These are phyloP conservation scores for Cecidostiba fungosa DNA, from an alignment of 2,888 invertebrate genomes.

Conservation along the genomic window DNA sequence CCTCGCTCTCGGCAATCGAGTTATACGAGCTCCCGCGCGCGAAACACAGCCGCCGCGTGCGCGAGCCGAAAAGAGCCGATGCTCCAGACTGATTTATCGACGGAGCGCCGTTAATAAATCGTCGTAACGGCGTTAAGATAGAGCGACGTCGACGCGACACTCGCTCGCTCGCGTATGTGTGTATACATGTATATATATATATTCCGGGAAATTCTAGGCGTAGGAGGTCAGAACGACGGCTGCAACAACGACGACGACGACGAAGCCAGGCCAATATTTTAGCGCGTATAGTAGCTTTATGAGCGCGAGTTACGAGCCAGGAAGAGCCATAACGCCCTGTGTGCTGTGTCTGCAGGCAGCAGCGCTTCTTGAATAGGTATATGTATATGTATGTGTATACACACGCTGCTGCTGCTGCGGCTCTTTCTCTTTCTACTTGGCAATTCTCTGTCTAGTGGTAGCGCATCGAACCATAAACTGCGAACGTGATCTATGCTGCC, in stretches of 20 bases:
- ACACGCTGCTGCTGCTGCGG: neutral
- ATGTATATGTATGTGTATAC: neutral
- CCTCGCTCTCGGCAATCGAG: slow-evolving; percentile 36
- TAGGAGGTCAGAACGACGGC: slow-evolving; percentile 69
- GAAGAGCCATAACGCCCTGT: slow-evolving; percentile 78
- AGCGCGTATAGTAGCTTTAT: slow-evolving; percentile 78
- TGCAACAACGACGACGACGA: slow-evolving; percentile 64
- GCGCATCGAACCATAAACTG: slow-evolving; percentile 77
- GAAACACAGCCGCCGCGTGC: neutral
- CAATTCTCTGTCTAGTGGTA: slow-evolving; percentile 73
- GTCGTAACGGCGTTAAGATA: slow-evolving; percentile 78
- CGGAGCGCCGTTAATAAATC: slow-evolving; percentile 77
- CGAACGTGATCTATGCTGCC: slow-evolving; percentile 73
- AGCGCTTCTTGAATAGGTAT: neutral
- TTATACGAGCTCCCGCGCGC: slow-evolving; percentile 30
- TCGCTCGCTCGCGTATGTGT: slow-evolving; percentile 54
- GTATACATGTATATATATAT: slow-evolving; percentile 70
- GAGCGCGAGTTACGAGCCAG: slow-evolving; percentile 79
- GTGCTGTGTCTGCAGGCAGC: slow-evolving; percentile 70
- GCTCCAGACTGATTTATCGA: slow-evolving; percentile 72
- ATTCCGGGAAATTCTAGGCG: slow-evolving; percentile 59
- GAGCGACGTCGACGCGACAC: slow-evolving; percentile 67
- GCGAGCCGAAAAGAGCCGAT: slow-evolving; percentile 58
- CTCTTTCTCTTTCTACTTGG: slow-evolving; percentile 44
- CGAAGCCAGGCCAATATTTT: slow-evolving; percentile 74